phyloP scores from a whole-genome alignment of 1,140 invertebrate genomes.

The Ctenoplectra terminalis region DNA sequence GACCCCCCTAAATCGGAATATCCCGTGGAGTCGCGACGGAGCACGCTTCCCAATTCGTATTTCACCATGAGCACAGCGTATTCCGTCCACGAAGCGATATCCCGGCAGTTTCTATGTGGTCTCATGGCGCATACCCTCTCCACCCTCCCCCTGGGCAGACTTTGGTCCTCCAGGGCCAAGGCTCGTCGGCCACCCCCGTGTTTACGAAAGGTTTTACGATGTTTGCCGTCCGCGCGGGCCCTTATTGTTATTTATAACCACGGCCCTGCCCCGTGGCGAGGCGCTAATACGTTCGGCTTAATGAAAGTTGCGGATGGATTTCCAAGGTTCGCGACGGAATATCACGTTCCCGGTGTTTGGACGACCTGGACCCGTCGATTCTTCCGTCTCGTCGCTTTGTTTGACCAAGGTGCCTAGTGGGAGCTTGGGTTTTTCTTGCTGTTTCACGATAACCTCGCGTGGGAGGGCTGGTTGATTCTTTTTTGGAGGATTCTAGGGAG shows the following conservation, averaged over 20 bases:
- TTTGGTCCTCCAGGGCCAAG: conserved; percentile 29
- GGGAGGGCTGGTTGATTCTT: neutral
- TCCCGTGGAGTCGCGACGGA: conserved; percentile 53
- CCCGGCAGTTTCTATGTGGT: conserved; percentile 26
- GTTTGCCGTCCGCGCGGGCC: conserved; percentile 69
- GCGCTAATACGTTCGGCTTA: conserved; percentile 62
- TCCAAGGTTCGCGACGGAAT: conserved; percentile 6
- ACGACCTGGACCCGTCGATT: neutral
- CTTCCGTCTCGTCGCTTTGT: neutral
- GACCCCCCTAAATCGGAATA: conserved; percentile 63
- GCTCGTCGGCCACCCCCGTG: conserved; percentile 48
- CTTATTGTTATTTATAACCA: conserved; percentile 75
- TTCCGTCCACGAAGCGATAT: conserved; percentile 63
- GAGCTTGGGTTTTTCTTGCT: neutral
- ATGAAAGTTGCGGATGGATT: conserved; percentile 65
- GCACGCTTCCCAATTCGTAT: conserved; percentile 69
- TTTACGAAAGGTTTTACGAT: conserved; percentile 73
- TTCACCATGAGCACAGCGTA: conserved; percentile 52
- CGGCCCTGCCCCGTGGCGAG: conserved; percentile 46
- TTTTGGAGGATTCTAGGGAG: neutral
- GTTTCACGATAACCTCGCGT: neutral
- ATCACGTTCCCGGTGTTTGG: conserved; percentile 42
- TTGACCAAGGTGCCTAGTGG: neutral
- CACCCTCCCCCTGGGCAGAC: neutral
- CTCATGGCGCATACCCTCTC: conserved; percentile 33